Conservation (phyloP, 2,888 invertebrate species). For the Ernsta delagoae region DNA sequence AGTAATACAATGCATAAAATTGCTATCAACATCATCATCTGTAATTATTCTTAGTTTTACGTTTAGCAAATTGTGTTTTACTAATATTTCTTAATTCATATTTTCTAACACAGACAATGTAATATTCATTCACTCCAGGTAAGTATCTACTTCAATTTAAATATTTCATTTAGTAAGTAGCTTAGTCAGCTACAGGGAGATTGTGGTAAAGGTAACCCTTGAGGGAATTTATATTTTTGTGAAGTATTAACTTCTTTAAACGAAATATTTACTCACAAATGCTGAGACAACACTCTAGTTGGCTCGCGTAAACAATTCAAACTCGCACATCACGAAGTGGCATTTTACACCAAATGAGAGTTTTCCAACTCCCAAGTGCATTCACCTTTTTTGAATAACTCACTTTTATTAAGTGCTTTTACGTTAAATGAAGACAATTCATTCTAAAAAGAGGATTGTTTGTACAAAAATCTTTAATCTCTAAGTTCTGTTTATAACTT, state of each 20-base stretch:
- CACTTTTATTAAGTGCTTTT: not conserved
- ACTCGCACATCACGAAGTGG: not conserved
- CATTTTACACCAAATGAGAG: conserved; percentile 1
- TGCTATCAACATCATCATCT: too few species aligned
- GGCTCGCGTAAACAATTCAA: conserved; percentile 4
- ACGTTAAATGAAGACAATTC: not conserved
- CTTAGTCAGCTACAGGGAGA: not conserved
- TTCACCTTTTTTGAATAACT: not conserved
- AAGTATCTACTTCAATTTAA: too few species aligned
- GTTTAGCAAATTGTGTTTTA: too few species aligned
- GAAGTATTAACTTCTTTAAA: too few species aligned
- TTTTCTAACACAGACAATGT: too few species aligned
- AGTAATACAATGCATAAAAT: too few species aligned
- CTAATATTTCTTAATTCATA: too few species aligned
- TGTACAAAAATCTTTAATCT: too few species aligned
- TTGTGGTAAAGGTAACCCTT: not conserved
- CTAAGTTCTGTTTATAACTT: too few species aligned
- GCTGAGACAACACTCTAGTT: not conserved
- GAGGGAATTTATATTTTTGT: not conserved
- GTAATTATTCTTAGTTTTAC: too few species aligned
- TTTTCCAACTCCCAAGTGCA: conserved; percentile 1
- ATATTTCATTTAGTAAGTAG: not conserved
- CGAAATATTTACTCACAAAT: not conserved
- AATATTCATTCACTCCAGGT: too few species aligned
- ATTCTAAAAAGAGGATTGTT: not conserved